Evolutionary conservation across 2,888 invertebrate species (phyloP), one percentile per base, ranked within the genome.

Genomic region (Auanema sp.): DNA sequence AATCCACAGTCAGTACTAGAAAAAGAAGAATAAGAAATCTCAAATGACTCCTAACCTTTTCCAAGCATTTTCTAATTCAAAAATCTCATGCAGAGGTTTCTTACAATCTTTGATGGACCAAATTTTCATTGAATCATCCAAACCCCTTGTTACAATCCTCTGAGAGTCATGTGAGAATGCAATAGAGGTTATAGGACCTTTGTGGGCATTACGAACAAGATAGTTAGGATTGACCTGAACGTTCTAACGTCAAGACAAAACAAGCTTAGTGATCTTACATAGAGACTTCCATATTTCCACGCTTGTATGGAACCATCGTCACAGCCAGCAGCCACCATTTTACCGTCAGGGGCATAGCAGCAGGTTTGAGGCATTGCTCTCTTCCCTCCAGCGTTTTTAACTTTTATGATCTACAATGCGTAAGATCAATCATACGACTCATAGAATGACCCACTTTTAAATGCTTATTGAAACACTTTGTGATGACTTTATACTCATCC

Each of bases 251-350:
- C 3, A 61, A 8, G 14, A 11, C 1, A 51, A 44, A 25, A 3
- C 33, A 33, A 33, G 8, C 4, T 5, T 33, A 33, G 8, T n/a
- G 11, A 33, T 78, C 85, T 81, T 78, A 88, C 95, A 81, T 90
- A 93, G 83, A 90, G 90, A 83, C 91, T 92, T 33, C 94, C 88
- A 57, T 92, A 91, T 83, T 98, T 97, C 97, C 98, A 98, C 86
- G 96, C 90, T 85, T 97, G 97, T 59, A 96, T 89, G 0, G 92
- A 93, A 0, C 98, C 98, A 85, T 99, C 98, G 51, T 89, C 89
- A 83, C 97, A 96, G 0, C 91, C 97, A 63, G 92, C 92, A 0
- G 92, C 92, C 4, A 97, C 90, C 0, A 92, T 89, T 89, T 89
- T 81, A 8, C 79, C 82, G 60, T 82, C 82, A 8, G 72, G 69